Evolutionary conservation across 2,113 vertebrate species (phyloP).

Genomic region (Tamias sibiricus): DNA sequence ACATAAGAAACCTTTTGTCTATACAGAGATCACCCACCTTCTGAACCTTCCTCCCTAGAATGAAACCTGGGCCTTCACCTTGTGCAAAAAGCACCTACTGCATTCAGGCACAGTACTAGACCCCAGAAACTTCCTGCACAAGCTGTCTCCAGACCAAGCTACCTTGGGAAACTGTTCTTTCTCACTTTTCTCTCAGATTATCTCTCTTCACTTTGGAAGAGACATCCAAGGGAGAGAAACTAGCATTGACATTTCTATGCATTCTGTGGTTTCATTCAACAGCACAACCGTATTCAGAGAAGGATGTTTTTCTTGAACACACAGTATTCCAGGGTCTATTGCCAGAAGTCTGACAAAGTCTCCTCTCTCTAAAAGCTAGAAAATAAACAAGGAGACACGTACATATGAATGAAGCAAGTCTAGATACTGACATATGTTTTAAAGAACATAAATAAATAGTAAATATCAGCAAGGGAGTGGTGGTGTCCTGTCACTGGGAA

Average conservation of each 20-base stretch:
- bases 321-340: neutral
- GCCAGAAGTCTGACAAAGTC: neutral
- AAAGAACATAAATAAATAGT: neutral
- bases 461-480: neutral
- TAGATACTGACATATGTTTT: neutral
- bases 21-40: neutral
- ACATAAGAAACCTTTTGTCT: neutral
- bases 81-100: neutral
- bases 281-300: neutral
- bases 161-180: neutral
- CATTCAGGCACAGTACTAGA: neutral
- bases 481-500: neutral
- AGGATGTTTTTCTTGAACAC: neutral
- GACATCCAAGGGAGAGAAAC: neutral
- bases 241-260: neutral
- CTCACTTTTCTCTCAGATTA: neutral
- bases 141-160: neutral
- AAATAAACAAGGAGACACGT: neutral
- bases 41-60: neutral
- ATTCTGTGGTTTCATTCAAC: neutral
- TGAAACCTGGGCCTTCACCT: neutral
- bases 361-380: neutral
- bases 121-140: neutral
- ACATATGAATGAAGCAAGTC: neutral
- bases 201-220: neutral